Percentiles rank a stretch among this genome's conserved stretches.
phyloP scores from a whole-genome alignment of 2,113 vertebrate species.

The Solea solea region DNA sequence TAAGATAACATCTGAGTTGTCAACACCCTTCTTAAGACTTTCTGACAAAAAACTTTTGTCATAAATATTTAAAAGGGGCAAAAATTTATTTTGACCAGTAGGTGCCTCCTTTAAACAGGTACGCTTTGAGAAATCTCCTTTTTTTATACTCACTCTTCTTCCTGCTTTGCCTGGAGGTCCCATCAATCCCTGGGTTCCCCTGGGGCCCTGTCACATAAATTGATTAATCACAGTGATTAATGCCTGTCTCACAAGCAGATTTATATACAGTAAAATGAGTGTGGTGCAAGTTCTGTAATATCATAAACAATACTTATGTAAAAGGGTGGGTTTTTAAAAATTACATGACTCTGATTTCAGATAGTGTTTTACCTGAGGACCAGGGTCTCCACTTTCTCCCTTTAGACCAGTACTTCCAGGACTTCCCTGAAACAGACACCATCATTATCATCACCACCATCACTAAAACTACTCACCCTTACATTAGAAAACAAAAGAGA shows the following conservation, averaged over 20 bases:
- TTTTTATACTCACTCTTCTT: constrained; percentile 87
- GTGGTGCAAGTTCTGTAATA: background rate
- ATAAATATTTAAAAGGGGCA: too few relatives aligned
- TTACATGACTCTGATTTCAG: background rate
- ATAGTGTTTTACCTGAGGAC: constrained; percentile 87
- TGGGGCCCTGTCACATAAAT: constrained; percentile 84
- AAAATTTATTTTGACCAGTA: too few relatives aligned
- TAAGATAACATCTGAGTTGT: too few relatives aligned
- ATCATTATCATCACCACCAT: background rate
- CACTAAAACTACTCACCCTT: background rate
- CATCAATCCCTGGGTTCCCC: constrained; percentile 89
- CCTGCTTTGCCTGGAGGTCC: constrained; percentile 92
- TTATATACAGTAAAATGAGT: background rate
- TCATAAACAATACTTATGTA: background rate
- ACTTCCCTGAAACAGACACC: constrained; percentile 83
- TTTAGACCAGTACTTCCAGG: constrained; percentile 91
- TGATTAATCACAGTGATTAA: background rate
- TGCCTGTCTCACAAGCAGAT: background rate
- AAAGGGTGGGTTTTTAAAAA: background rate
- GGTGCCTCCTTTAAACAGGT: too few relatives aligned
- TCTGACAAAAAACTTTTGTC: too few relatives aligned
- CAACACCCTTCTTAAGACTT: too few relatives aligned
- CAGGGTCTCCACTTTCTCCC: constrained; percentile 94
- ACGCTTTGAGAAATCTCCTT: background rate
- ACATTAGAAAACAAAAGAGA: background rate